A percentile compares a stretch with the other conserved stretches of the same genome.
These are phyloP conservation scores for Psettodes erumei DNA, from an alignment of 2,113 vertebrate genomes.

Conservation along the genomic window DNA sequence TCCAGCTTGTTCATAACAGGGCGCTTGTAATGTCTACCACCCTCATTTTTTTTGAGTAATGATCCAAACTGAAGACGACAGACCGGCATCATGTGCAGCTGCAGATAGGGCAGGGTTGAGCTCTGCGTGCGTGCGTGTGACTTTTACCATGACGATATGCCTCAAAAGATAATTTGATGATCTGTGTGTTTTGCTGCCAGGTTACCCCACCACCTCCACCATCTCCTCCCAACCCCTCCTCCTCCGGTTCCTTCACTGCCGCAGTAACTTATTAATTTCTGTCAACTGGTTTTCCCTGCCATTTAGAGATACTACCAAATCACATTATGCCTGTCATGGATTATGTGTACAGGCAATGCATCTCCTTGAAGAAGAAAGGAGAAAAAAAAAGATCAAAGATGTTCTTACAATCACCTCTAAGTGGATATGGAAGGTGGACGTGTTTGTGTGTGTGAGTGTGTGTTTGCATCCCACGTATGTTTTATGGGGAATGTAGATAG, in stretches of 20 bases:
- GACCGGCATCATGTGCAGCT: constrained; percentile 28
- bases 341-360: constrained; percentile 75
- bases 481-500: constrained; percentile 29
- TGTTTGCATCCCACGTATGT: constrained; percentile 37
- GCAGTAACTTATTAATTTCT: constrained; percentile 89
- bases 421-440: constrained; percentile 65
- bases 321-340: constrained; percentile 84
- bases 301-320: constrained; percentile 85
- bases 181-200: constrained; percentile 88
- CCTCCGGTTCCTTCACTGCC: constrained; percentile 66
- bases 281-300: constrained; percentile 78
- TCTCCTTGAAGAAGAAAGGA: constrained; percentile 70
- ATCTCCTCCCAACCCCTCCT: constrained; percentile 58
- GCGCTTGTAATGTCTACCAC: background rate
- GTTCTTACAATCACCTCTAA: constrained; percentile 77
- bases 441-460: constrained; percentile 45
- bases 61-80: constrained; percentile 58
- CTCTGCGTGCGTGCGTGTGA: background rate
- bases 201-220: constrained; percentile 68
- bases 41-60: constrained; percentile 13
- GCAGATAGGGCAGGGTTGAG: constrained; percentile 63
- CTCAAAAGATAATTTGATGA: constrained; percentile 70
- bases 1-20: background rate
- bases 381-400: constrained; percentile 78
- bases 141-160: constrained; percentile 78